These are phyloP conservation scores for Drosophila anomalipes DNA, from an alignment of 2,888 invertebrate species.

Conservation along the genomic window DNA sequence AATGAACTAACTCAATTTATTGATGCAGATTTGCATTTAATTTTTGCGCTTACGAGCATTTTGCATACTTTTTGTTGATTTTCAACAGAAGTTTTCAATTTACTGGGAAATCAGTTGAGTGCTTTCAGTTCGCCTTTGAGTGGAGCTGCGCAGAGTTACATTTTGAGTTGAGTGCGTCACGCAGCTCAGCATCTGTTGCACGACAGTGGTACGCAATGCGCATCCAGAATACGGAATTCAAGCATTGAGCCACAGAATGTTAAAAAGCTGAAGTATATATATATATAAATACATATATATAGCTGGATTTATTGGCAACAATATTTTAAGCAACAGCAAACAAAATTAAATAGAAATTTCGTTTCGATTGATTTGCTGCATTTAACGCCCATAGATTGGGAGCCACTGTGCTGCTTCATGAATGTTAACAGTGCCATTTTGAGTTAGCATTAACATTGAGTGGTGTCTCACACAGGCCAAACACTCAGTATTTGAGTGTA, in stretches of 20 bases:
- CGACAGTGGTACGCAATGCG: conserved; percentile 34
- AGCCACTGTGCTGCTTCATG: conserved; percentile 28
- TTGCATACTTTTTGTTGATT: conserved; percentile 38
- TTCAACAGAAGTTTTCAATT: conserved; percentile 14
- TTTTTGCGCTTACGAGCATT: conserved; percentile 31
- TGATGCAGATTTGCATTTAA: conserved; percentile 3
- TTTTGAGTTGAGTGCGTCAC: conserved; percentile 35
- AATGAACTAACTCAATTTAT: background rate
- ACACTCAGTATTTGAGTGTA: conserved; percentile 16
- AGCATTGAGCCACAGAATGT: too few species aligned
- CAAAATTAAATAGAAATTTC: background rate
- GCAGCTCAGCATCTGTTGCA: conserved; percentile 47
- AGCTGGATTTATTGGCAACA: background rate
- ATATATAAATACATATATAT: too few species aligned
- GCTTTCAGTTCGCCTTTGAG: conserved; percentile 11
- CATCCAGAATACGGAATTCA: background rate
- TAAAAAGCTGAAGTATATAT: background rate
- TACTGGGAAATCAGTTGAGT: conserved; percentile 21
- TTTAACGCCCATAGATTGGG: background rate
- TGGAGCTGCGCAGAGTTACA: conserved; percentile 10
- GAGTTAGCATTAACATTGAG: conserved; percentile 50
- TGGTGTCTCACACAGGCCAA: background rate
- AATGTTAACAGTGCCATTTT: conserved; percentile 39
- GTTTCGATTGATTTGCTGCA: background rate
- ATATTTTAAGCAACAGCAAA: background rate